A percentile compares a stretch with the other conserved stretches of the same genome.
Evolutionary conservation across 2,888 invertebrate species (phyloP).

Genomic region (Villa cingulata): DNA sequence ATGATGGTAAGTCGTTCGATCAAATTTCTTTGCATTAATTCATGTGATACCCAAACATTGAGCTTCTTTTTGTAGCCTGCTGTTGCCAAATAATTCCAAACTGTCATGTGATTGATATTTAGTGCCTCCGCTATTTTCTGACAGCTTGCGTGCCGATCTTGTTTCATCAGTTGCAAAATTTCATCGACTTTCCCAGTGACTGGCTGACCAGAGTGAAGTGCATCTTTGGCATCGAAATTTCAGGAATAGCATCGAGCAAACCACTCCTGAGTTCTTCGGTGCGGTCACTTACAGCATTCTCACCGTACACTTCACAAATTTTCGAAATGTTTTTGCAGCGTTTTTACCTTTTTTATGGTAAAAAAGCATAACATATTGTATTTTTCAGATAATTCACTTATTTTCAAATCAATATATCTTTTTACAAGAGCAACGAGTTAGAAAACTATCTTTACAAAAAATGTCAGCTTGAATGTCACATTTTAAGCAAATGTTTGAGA

Average conservation of each 20-base stretch:
- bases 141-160: background rate
- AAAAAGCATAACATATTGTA: background rate
- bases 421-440: too few species aligned
- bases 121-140: too few species aligned
- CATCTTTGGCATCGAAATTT: background rate
- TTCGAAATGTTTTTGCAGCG: slow-evolving; percentile 1
- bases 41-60: background rate
- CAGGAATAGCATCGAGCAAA: slow-evolving; percentile 1
- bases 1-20: too few species aligned
- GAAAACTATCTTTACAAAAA: too few species aligned
- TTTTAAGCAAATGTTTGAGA: too few species aligned
- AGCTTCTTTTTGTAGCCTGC: too few species aligned
- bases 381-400: too few species aligned
- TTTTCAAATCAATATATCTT: too few species aligned
- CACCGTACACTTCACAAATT: slow-evolving; percentile 4
- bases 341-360: background rate
- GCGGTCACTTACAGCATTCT: background rate
- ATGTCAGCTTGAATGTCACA: too few species aligned
- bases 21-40: too few species aligned
- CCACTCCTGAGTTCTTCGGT: background rate
- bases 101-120: too few species aligned
- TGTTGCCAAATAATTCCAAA: too few species aligned
- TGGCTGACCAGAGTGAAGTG: background rate
- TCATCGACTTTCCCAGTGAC: background rate
- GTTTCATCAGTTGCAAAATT: background rate